Evolutionary conservation across 2,113 vertebrate genomes (phyloP).

Genomic region (Nanger granti): DNA sequence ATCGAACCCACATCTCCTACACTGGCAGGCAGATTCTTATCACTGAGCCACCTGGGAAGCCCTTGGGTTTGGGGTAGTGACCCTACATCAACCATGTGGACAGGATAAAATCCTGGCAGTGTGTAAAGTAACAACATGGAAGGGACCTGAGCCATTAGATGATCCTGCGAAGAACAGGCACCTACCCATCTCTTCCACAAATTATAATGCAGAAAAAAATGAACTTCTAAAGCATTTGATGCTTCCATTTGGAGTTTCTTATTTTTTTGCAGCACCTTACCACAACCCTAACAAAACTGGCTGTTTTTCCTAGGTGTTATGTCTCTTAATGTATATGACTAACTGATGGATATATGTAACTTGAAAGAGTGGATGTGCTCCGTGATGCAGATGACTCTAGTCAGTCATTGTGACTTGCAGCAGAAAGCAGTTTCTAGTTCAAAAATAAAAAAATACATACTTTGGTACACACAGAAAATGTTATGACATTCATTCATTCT

Average conservation of each 20-base stretch:
- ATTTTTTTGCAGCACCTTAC: background rate
- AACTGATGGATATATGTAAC: background rate
- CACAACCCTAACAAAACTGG: background rate
- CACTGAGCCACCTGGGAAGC: background rate
- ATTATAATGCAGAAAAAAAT: background rate
- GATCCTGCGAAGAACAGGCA: background rate
- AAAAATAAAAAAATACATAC: background rate
- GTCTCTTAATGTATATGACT: background rate
- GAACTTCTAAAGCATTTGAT: background rate
- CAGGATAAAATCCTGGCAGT: background rate
- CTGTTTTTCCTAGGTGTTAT: background rate
- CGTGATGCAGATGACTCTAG: background rate
- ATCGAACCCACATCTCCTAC: rapidly evolving
- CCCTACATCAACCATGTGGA: background rate
- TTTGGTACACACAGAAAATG: background rate
- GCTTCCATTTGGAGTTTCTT: background rate
- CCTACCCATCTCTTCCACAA: background rate
- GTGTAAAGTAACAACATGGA: background rate
- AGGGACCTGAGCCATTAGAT: background rate
- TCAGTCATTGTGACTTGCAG: background rate
- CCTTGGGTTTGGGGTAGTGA: background rate
- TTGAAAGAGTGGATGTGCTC: background rate
- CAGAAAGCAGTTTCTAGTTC: background rate
- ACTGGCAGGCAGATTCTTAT: background rate
- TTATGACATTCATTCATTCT: background rate